A percentile compares a stretch with the other conserved stretches of the same genome.
These are phyloP conservation scores for Stenotaenia linearis DNA, from an alignment of 2,888 invertebrate species.

Conservation along the genomic window DNA sequence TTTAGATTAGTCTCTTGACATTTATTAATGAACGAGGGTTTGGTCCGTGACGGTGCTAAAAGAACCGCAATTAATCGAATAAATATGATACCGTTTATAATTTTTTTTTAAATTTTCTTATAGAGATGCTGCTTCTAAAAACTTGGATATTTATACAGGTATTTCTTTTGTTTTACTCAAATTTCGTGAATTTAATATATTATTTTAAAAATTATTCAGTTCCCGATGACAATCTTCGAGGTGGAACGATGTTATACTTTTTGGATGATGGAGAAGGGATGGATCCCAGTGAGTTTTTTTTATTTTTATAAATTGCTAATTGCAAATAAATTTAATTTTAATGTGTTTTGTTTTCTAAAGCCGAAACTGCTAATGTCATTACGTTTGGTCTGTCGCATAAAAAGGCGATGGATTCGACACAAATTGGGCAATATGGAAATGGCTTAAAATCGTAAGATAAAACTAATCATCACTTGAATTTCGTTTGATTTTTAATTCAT, in stretches of 20 bases:
- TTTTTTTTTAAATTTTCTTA: not conserved
- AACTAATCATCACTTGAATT: not conserved
- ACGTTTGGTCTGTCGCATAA: conserved; percentile 49
- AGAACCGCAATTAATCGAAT: too few relatives aligned
- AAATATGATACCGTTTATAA: not conserved
- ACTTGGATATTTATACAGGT: conserved; percentile 24
- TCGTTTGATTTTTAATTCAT: not conserved
- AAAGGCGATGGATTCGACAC: conserved; percentile 43
- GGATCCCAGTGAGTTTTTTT: conserved; percentile 28
- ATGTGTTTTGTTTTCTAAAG: conserved; percentile 40
- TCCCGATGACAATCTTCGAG: not conserved
- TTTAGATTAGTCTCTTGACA: not conserved
- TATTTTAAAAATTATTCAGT: conserved; percentile 17
- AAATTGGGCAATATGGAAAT: conserved; percentile 53
- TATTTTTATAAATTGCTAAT: not conserved
- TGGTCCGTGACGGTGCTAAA: too few relatives aligned
- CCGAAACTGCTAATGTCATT: conserved; percentile 48
- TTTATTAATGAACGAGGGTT: not conserved
- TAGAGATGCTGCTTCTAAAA: conserved; percentile 15
- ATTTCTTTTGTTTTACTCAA: not conserved
- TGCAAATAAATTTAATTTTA: not conserved
- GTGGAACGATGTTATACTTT: conserved; percentile 28
- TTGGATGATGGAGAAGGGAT: conserved; percentile 31
- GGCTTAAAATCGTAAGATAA: conserved; percentile 50
- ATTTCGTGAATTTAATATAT: not conserved